Conservation (phyloP, 2,113 vertebrate genomes). For the Anarhynchus alexandrinus region DNA sequence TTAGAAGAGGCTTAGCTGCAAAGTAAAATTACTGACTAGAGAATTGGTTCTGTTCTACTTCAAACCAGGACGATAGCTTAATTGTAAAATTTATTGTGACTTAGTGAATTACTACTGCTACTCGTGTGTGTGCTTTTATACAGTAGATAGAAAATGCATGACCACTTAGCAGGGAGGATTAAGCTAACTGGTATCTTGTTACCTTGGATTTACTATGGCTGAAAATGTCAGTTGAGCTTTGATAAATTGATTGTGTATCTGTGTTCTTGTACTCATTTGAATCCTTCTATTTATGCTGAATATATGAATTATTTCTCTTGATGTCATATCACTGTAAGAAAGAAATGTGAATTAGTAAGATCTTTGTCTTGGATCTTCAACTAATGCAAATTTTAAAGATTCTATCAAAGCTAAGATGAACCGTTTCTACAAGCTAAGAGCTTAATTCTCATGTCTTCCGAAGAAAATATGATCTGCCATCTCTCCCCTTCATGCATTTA, state of each 20-base stretch:
- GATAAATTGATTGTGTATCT: not conserved
- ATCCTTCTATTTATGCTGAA: not conserved
- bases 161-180: not conserved
- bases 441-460: not conserved
- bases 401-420: not conserved
- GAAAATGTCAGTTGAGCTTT: not conserved
- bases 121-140: not conserved
- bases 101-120: not conserved
- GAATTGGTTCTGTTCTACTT: no score
- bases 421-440: not conserved
- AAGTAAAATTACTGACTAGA: no score
- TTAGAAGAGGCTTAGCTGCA: no score
- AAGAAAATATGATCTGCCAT: not conserved
- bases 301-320: not conserved
- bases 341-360: not conserved
- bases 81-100: not conserved
- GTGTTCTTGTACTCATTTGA: not conserved
- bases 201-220: not conserved
- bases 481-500: not conserved
- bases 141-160: not conserved
- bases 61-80: not conserved
- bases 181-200: not conserved
- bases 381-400: not conserved
- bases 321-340: not conserved
- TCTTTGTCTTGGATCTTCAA: not conserved